Conservation (phyloP, 2,113 vertebrate genomes). For the Pteruthius melanotis region DNA sequence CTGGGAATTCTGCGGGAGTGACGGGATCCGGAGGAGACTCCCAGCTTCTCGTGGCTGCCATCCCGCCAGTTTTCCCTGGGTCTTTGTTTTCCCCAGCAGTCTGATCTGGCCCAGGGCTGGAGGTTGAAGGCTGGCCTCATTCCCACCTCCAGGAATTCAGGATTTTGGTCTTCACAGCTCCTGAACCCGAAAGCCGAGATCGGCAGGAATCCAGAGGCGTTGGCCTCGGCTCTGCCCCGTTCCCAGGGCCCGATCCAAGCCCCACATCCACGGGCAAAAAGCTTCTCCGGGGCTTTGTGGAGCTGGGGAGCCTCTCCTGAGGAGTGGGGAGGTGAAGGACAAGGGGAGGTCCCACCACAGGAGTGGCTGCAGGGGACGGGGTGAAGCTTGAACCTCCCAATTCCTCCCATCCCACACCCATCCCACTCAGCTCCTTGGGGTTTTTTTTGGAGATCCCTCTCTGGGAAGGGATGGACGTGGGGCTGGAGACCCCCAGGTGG, state of each 20-base stretch:
- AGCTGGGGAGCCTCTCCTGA: background rate
- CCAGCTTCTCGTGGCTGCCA: rapidly evolving
- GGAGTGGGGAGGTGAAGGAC: background rate
- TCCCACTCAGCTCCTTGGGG: background rate
- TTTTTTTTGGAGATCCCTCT: background rate
- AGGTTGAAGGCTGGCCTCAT: background rate
- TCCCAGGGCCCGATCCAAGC: background rate
- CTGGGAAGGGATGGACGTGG: background rate
- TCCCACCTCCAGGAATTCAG: background rate
- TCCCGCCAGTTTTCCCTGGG: background rate
- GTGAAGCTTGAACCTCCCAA: background rate
- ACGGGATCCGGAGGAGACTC: background rate
- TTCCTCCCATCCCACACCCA: background rate
- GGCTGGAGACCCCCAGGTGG: background rate
- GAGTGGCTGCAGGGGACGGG: background rate
- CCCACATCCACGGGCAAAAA: background rate
- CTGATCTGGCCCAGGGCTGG: background rate
- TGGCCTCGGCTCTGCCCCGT: background rate
- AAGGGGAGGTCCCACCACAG: rapidly evolving
- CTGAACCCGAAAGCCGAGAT: background rate
- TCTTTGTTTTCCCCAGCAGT: background rate
- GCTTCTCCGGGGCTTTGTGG: background rate
- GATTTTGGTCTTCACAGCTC: background rate
- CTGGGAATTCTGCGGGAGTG: background rate
- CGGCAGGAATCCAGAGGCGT: background rate